Conservation (phyloP, 2,797 vertebrate genomes). For the Etheostoma nigrum region DNA sequence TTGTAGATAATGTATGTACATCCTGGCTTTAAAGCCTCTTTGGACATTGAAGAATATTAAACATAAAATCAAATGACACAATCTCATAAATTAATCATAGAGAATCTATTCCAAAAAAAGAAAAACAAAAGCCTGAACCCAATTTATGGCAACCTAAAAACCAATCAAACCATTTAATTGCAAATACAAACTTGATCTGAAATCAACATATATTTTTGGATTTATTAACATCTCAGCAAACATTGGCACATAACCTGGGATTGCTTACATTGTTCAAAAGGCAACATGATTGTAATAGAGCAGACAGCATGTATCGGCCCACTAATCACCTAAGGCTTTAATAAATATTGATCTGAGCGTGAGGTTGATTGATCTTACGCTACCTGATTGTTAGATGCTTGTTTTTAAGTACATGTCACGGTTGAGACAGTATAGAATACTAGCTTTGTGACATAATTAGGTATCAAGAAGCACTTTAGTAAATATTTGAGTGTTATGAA, state of each 20-base stretch:
- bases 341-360: slow-evolving; percentile 13
- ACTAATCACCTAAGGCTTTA: slow-evolving; percentile 26
- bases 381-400: slow-evolving; percentile 26
- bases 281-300: slow-evolving; percentile 20
- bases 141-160: neutral
- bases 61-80: slow-evolving; percentile 11
- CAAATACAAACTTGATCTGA: neutral
- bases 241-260: slow-evolving; percentile 1
- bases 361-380: slow-evolving; percentile 17
- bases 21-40: neutral
- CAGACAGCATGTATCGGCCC: neutral
- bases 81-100: slow-evolving; percentile 10
- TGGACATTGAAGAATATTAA: neutral
- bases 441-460: neutral
- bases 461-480: neutral
- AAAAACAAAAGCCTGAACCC: neutral
- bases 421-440: neutral
- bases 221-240: slow-evolving; percentile 1
- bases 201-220: slow-evolving; percentile 14
- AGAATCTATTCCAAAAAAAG: neutral
- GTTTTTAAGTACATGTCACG: neutral
- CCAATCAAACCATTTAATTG: neutral
- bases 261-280: slow-evolving; percentile 18
- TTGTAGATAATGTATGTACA: slow-evolving; percentile 30
- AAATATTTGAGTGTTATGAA: slow-evolving; percentile 13